These are phyloP conservation scores for Gallinago undulata DNA, from an alignment of 2,113 vertebrate species.

Conservation along the genomic window DNA sequence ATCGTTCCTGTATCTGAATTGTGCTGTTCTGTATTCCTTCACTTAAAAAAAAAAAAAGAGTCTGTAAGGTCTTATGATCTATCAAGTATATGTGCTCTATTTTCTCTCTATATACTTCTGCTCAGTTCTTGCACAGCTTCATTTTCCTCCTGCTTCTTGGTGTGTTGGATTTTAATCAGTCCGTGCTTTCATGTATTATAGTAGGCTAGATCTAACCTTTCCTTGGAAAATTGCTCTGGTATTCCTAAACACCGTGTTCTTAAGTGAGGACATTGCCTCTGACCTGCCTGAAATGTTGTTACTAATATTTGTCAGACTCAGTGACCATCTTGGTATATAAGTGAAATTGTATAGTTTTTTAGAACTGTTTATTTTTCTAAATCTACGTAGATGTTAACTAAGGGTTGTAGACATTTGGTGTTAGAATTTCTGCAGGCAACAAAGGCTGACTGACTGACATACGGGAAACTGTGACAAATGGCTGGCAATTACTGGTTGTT, in stretches of 20 bases:
- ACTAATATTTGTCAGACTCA: not conserved
- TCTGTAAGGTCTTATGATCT: constrained; percentile 7
- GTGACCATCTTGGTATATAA: not conserved
- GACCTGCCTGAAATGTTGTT: not conserved
- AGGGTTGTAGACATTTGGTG: not conserved
- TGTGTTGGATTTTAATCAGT: constrained; percentile 8
- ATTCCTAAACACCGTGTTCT: not conserved
- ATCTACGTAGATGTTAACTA: not conserved
- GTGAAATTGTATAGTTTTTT: not conserved
- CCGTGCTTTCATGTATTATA: not conserved
- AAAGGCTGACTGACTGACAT: not conserved
- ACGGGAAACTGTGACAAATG: not conserved
- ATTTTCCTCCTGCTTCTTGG: not conserved
- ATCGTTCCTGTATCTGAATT: constrained; percentile 72
- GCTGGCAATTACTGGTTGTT: not conserved
- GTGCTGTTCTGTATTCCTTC: constrained; percentile 67
- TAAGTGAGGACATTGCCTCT: not conserved
- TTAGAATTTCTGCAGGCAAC: not conserved
- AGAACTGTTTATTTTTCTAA: not conserved
- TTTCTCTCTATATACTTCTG: not conserved
- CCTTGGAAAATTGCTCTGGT: constrained; percentile 3
- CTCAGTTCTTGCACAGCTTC: not conserved
- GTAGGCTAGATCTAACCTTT: not conserved
- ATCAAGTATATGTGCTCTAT: not conserved
- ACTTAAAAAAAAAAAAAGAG: constrained; percentile 30